Evolutionary conservation across 2,888 invertebrate species (phyloP).

Genomic region (Drosophila robusta): DNA sequence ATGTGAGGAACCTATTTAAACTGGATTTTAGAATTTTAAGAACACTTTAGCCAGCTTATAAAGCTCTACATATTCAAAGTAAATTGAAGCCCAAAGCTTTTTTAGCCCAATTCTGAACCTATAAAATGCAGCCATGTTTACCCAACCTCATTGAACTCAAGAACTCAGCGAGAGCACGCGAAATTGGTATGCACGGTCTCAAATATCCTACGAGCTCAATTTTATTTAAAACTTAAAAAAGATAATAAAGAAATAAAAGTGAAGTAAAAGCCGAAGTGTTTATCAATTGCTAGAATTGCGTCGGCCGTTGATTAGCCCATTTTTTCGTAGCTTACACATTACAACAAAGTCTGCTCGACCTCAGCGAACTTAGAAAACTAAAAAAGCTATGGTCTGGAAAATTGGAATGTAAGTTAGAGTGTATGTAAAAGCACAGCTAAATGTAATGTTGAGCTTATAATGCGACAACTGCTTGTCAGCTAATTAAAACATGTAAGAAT

Average conservation of each 20-base stretch:
- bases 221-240: neutral
- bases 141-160: neutral
- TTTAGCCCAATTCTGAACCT: too few relatives aligned
- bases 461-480: neutral
- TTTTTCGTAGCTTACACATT: neutral
- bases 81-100: too few relatives aligned
- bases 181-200: too few relatives aligned
- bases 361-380: neutral
- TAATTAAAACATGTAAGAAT: too few relatives aligned
- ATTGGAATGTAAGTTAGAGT: neutral
- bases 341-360: neutral
- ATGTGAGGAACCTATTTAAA: too few relatives aligned
- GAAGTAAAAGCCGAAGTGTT: neutral
- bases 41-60: too few relatives aligned
- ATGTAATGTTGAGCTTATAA: neutral
- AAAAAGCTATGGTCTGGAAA: neutral
- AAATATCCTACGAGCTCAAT: too few relatives aligned
- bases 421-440: too few relatives aligned
- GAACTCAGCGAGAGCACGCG: neutral
- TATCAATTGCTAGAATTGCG: too few relatives aligned
- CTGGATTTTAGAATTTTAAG: too few relatives aligned
- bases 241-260: neutral
- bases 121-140: neutral
- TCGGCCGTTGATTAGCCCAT: neutral
- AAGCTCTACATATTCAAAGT: too few relatives aligned